These are phyloP conservation scores for Danaus plexippus DNA, from an alignment of 1,140 invertebrate species.

Conservation along the genomic window DNA sequence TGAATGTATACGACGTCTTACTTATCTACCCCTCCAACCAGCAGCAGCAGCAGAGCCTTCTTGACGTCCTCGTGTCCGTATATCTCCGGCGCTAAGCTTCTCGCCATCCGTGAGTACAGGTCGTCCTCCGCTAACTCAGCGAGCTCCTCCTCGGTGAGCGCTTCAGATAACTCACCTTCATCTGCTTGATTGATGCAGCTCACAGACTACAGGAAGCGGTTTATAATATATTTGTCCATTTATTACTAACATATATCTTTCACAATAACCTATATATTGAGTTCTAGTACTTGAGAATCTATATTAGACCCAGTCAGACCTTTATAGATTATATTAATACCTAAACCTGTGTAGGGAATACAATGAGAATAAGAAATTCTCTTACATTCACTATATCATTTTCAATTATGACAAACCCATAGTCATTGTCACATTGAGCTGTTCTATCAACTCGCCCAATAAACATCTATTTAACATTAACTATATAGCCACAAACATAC, in stretches of 20 bases:
- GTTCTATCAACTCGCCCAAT: too few relatives aligned
- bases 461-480: too few relatives aligned
- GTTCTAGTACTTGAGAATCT: too few relatives aligned
- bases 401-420: too few relatives aligned
- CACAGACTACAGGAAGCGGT: slow-evolving; percentile 29
- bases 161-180: slow-evolving; percentile 81
- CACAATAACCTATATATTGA: too few relatives aligned
- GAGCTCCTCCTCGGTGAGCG: slow-evolving; percentile 87
- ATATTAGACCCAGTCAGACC: too few relatives aligned
- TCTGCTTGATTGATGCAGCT: slow-evolving; percentile 81
- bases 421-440: too few relatives aligned
- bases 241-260: too few relatives aligned
- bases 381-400: too few relatives aligned
- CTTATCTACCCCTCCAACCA: slow-evolving; percentile 97
- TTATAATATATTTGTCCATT: not conserved
- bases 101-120: slow-evolving; percentile 94
- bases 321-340: too few relatives aligned
- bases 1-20: slow-evolving; percentile 30
- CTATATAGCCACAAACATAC: slow-evolving; percentile 61
- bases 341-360: too few relatives aligned
- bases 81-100: slow-evolving; percentile 97
- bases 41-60: slow-evolving; percentile 92
- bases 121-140: slow-evolving; percentile 84
- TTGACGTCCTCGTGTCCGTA: slow-evolving; percentile 99
- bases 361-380: too few relatives aligned